Evolutionary conservation across 2,113 vertebrate genomes (phyloP).

Genomic region (Theristicus caerulescens): DNA sequence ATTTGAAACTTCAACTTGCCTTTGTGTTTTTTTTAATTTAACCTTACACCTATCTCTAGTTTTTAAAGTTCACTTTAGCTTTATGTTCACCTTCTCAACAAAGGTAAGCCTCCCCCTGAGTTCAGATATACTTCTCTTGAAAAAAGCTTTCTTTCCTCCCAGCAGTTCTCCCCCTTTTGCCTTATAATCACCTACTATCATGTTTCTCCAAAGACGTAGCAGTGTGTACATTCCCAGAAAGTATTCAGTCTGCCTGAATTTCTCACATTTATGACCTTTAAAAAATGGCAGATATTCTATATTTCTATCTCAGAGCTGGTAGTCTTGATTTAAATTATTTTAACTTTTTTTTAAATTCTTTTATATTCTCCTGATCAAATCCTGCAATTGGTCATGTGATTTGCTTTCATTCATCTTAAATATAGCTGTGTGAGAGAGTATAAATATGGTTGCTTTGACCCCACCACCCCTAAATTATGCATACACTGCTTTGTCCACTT

Average conservation of each 20-base stretch:
- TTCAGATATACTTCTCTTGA: background rate
- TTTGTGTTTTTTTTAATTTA: background rate
- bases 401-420: background rate
- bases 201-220: background rate
- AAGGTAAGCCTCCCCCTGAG: background rate
- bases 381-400: background rate
- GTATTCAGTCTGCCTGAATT: background rate
- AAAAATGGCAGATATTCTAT: background rate
- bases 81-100: background rate
- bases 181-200: background rate
- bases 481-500: background rate
- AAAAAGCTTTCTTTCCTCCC: background rate
- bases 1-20: background rate
- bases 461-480: background rate
- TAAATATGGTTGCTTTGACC: background rate
- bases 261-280: background rate
- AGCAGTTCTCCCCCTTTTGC: background rate
- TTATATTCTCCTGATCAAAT: background rate
- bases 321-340: background rate
- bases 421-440: background rate
- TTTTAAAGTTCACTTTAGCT: background rate
- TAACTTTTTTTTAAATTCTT: background rate
- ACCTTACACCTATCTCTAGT: background rate
- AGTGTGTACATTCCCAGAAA: background rate
- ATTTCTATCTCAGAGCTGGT: background rate